A percentile compares a stretch with the other conserved stretches of the same genome.
phyloP scores from a whole-genome alignment of 53 echinoderm and acorn worm genomes.

The Paracentrotus lividus region DNA sequence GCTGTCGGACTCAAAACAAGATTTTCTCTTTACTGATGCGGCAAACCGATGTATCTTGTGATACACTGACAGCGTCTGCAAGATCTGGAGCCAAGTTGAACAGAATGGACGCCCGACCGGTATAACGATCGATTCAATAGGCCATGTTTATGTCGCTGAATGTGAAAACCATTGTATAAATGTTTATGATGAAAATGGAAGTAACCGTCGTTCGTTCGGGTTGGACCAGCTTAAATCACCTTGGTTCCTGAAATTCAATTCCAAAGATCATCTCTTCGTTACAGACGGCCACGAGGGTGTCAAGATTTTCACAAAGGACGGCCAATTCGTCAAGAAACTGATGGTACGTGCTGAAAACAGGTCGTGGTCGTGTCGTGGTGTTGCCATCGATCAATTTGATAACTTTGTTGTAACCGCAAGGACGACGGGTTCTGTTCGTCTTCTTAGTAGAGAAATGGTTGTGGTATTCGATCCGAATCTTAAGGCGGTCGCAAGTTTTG shows the following conservation, averaged over 20 bases:
- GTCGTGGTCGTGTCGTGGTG: slow-evolving; percentile 40
- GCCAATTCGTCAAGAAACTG: not conserved
- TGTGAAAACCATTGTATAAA: slow-evolving; percentile 7
- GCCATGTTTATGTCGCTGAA: slow-evolving; percentile 36
- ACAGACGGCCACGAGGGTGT: slow-evolving; percentile 6
- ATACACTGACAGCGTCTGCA: not conserved
- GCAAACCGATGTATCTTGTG: slow-evolving; percentile 16
- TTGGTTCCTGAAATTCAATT: slow-evolving; percentile 56
- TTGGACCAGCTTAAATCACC: not conserved
- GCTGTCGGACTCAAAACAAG: slow-evolving; percentile 18
- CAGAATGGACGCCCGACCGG: slow-evolving; percentile 35
- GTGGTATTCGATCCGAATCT: slow-evolving; percentile 29
- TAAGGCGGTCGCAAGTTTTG: not conserved
- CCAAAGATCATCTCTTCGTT: slow-evolving; percentile 26
- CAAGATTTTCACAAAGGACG: slow-evolving; percentile 1
- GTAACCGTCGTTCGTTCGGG: not conserved
- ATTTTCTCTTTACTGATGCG: slow-evolving; percentile 57
- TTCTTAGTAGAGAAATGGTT: slow-evolving; percentile 45
- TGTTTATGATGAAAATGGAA: slow-evolving; percentile 15
- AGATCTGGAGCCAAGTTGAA: not conserved
- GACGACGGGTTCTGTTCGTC: not conserved
- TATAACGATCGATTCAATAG: slow-evolving; percentile 26
- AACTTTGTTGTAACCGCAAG: slow-evolving; percentile 47
- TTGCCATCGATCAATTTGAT: slow-evolving; percentile 52
- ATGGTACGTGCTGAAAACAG: slow-evolving; percentile 4